Base-by-base conservation (phyloP, 1,140 invertebrate genomes). In the Tetramorium alpestre region DNA sequence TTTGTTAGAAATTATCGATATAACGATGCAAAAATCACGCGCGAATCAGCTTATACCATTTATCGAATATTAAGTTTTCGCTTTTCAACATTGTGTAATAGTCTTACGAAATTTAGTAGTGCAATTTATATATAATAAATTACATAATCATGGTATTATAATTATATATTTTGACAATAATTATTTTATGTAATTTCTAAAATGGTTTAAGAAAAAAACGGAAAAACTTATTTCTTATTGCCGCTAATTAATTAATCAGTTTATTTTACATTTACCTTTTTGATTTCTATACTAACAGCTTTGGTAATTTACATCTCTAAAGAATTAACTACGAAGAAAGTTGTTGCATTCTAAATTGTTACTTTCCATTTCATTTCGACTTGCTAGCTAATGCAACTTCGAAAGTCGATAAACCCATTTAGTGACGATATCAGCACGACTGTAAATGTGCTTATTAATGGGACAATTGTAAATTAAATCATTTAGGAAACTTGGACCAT, bases 401-500 rank as follows among this genome's bases (percentile, higher is more conserved):
- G 25, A 72, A 47, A 82, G 60, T 72, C 28, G 67, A 33, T 49
- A 41, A 80, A 58, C n/a, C 0, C n/a, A 3, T 16, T 80, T 41
- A 47, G 47, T 8, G 49, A 58, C 22, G 47, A 82, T 56, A 72
- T 60, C 67, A 58, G 33, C 13, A 41, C 13, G 11, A 4, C 10
- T 11, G 44, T 58, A 49, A 81, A 81, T 56, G 38, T 47, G 38
- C 47, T 82, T 69, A 47, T 54, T 56, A 81, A 54, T 38, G 51
- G 54, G 1, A 75, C 44, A 84, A 69, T 62, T 84, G 69, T 49
- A 84, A 73, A 56, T 47, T 60, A 49, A 84, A 49, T 84, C 28
- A 75, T 84, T 82, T 84, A 62, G 54, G 56, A 84, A 84, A 75
- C 67, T 84, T 73, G 7, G 41, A 38, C 7, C 51, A 5, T 25